Base-by-base conservation (phyloP, 2,888 invertebrate species). In the Coelopa pilipes region DNA sequence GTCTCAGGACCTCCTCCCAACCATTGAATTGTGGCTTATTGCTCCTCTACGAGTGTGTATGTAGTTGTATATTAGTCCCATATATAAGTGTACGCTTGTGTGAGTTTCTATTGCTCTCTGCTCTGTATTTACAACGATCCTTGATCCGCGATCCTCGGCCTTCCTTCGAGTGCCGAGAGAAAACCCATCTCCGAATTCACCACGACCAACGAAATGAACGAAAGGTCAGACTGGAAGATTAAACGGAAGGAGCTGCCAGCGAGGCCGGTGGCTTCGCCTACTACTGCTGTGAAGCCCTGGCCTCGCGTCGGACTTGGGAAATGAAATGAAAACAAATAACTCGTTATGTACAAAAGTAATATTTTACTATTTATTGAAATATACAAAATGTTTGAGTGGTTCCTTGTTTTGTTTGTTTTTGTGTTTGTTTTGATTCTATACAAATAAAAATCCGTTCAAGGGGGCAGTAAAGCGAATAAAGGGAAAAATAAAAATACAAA, bases 271-370 rank as follows among this genome's bases (percentile, higher is more conserved):
- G n/a, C n/a, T n/a, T n/a, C n/a, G n/a, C n/a, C n/a, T n/a, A n/a
- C n/a, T n/a, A n/a, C n/a, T n/a, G n/a, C n/a, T n/a, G n/a, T n/a
- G n/a, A n/a, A n/a, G n/a, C 7, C 34, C 34, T 34, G 34, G 7
- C 7, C 34, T 34, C 34, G 34, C 2, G 4, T 7, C 7, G 17
- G 4, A 0, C 57, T 0, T 3, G 24, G 53, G 55, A 55, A 17
- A 13, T 10, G 24, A 68, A 68, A 68, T 17, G 11, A 19, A 45
- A 45, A 55, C 11, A 68, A 17, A n/a, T 21, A 34, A 34, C 17
- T 24, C 17, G 57, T 46, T 70, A 70, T 70, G 59, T 70, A 70
- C 70, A 70, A 70, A 70, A 70, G 70, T 70, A 70, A 69, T 70
- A 46, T 60, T 70, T 66, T 66, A 66, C 66, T 66, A 66, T 66